phyloP scores from a whole-genome alignment of 2,888 invertebrate genomes.

The Glaucopsyche alexis region DNA sequence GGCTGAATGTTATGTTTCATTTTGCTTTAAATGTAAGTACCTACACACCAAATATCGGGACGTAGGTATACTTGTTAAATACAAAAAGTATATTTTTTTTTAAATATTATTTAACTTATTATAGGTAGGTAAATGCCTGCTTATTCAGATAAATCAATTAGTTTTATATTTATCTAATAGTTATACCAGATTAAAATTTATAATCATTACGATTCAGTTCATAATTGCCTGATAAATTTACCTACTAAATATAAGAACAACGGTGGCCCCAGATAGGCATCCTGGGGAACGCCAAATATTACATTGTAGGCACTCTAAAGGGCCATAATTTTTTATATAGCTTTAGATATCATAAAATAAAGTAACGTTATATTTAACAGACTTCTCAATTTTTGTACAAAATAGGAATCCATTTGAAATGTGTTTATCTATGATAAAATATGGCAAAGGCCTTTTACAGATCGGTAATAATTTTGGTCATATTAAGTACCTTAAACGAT shows the following conservation, averaged over 20 bases:
- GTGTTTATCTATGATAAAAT: background rate
- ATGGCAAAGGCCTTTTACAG: background rate
- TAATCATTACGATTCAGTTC: background rate
- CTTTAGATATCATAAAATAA: too few relatives aligned
- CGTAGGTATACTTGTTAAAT: too few relatives aligned
- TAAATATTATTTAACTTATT: too few relatives aligned
- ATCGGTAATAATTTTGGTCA: background rate
- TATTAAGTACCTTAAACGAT: background rate
- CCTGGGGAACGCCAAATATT: background rate
- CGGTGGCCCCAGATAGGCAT: background rate
- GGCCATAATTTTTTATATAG: background rate
- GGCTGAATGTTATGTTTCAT: too few relatives aligned
- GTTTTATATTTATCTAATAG: too few relatives aligned
- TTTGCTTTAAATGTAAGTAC: too few relatives aligned
- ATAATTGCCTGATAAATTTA: background rate
- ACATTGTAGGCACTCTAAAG: background rate
- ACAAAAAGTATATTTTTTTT: too few relatives aligned
- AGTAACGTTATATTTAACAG: too few relatives aligned
- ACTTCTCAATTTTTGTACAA: background rate
- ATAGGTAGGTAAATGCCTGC: too few relatives aligned
- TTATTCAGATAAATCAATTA: too few relatives aligned
- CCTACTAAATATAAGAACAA: background rate
- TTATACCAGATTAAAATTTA: background rate
- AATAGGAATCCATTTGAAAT: background rate
- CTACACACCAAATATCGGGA: too few relatives aligned